Percentiles rank a stretch among this genome's conserved stretches.
These are phyloP conservation scores for Phortica variegata DNA, from an alignment of 1,140 invertebrate species.

Conservation along the genomic window DNA sequence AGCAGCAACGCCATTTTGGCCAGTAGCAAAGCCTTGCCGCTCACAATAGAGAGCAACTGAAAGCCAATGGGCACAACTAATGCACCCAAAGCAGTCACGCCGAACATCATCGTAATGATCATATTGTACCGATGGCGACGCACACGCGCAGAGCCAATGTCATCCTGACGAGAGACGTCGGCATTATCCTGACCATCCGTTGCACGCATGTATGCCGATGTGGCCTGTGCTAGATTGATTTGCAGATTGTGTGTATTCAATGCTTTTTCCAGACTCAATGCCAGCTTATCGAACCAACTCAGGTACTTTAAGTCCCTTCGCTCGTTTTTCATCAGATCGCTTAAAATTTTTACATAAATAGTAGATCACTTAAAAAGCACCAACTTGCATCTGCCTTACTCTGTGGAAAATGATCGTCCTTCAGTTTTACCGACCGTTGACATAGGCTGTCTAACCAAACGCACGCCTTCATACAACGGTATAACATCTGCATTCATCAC, in stretches of 20 bases:
- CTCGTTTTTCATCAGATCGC: slow-evolving; percentile 6
- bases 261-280: slow-evolving; percentile 59
- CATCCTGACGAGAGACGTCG: slow-evolving; percentile 1
- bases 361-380: too few relatives aligned
- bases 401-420: too few relatives aligned
- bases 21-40: slow-evolving; percentile 72
- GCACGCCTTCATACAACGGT: slow-evolving; percentile 36
- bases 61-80: slow-evolving; percentile 75
- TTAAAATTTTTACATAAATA: too few relatives aligned
- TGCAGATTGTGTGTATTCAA: slow-evolving; percentile 62
- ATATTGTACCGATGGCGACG: slow-evolving; percentile 62
- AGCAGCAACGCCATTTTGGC: slow-evolving; percentile 77
- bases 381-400: too few relatives aligned
- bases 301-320: slow-evolving; percentile 38
- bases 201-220: slow-evolving; percentile 10
- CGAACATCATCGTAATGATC: slow-evolving; percentile 73
- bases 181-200: too few relatives aligned
- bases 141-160: slow-evolving; percentile 42
- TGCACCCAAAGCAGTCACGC: slow-evolving; percentile 68
- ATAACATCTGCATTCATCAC: slow-evolving; percentile 34
- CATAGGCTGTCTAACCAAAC: slow-evolving; percentile 13
- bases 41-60: slow-evolving; percentile 73
- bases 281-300: slow-evolving; percentile 44
- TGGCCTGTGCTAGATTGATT: slow-evolving; percentile 59
- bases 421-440: not conserved